These are phyloP conservation scores for Sitophilus oryzae DNA, from an alignment of 1,140 invertebrate genomes.

Conservation along the genomic window DNA sequence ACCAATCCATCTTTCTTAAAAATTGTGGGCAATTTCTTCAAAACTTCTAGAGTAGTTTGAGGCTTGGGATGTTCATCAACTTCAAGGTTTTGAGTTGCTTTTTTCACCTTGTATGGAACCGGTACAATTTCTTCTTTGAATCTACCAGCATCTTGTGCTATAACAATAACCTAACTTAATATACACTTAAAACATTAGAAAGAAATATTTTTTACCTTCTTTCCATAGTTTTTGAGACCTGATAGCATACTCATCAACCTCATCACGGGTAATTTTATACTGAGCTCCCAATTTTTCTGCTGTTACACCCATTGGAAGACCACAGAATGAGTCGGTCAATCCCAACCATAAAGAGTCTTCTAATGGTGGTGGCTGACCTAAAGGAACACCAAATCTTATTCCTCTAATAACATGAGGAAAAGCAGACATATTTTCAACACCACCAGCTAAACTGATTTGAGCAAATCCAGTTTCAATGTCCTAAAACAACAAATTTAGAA, in stretches of 20 bases:
- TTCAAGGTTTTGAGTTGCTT: slow-evolving; percentile 70
- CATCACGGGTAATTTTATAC: slow-evolving; percentile 78
- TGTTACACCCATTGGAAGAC: slow-evolving; percentile 93
- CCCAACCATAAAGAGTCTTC: slow-evolving; percentile 93
- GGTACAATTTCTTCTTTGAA: slow-evolving; percentile 91
- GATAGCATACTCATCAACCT: slow-evolving; percentile 85
- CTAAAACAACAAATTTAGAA: slow-evolving; percentile 46
- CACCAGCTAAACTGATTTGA: slow-evolving; percentile 84
- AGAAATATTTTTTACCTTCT: slow-evolving; percentile 50
- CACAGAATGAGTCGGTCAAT: slow-evolving; percentile 82
- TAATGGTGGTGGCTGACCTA: slow-evolving; percentile 74
- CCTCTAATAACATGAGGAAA: slow-evolving; percentile 84
- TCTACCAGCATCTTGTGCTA: slow-evolving; percentile 78
- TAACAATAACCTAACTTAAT: slow-evolving; percentile 29
- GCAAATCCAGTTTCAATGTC: slow-evolving; percentile 84
- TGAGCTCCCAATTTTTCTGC: slow-evolving; percentile 95
- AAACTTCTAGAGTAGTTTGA: slow-evolving; percentile 74
- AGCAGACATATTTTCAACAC: slow-evolving; percentile 94
- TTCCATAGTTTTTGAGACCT: slow-evolving; percentile 80
- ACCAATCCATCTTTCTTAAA: slow-evolving; percentile 96
- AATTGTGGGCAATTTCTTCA: slow-evolving; percentile 79
- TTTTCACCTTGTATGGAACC: slow-evolving; percentile 77
- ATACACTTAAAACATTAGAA: background rate
- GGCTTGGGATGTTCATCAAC: slow-evolving; percentile 93
- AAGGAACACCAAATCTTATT: slow-evolving; percentile 82